These are phyloP conservation scores for Albula glossodonta DNA, from an alignment of 2,113 vertebrate species.

Conservation along the genomic window DNA sequence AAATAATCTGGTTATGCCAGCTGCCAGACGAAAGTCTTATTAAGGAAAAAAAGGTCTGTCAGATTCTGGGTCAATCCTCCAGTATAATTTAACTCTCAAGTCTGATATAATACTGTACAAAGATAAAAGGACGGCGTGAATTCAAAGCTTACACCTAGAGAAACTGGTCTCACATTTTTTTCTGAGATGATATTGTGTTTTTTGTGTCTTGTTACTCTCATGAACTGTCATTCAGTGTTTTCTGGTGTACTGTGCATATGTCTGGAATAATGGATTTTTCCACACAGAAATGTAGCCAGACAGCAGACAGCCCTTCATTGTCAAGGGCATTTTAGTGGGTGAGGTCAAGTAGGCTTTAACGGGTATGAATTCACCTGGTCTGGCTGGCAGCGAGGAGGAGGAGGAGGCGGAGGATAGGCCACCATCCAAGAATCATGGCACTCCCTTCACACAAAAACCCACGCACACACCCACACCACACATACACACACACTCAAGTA, in stretches of 20 bases:
- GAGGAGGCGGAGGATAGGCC: conserved; percentile 12
- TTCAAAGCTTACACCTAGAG: not conserved
- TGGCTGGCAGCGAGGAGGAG: conserved; percentile 37
- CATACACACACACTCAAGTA: conserved; percentile 75
- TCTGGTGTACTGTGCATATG: not conserved
- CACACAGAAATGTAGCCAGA: conserved; percentile 5
- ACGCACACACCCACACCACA: conserved; percentile 29
- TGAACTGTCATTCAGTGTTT: not conserved
- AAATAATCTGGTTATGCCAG: conserved; percentile 32
- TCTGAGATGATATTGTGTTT: not conserved
- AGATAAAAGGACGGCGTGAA: not conserved
- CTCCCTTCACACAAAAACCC: conserved; percentile 43
- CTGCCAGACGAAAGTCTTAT: conserved; percentile 12
- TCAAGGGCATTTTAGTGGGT: conserved; percentile 45
- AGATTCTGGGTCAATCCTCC: conserved; percentile 13
- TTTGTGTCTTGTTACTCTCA: not conserved
- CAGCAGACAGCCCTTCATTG: not conserved
- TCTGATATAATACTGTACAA: not conserved
- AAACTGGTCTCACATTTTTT: not conserved
- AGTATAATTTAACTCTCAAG: conserved; percentile 8
- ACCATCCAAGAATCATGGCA: conserved; percentile 35
- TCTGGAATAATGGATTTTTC: not conserved
- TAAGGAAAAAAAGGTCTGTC: not conserved
- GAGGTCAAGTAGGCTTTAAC: conserved; percentile 35
- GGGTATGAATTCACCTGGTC: conserved; percentile 52